These are phyloP conservation scores for Protonemura montana DNA, from an alignment of 2,888 invertebrate genomes.

Conservation along the genomic window DNA sequence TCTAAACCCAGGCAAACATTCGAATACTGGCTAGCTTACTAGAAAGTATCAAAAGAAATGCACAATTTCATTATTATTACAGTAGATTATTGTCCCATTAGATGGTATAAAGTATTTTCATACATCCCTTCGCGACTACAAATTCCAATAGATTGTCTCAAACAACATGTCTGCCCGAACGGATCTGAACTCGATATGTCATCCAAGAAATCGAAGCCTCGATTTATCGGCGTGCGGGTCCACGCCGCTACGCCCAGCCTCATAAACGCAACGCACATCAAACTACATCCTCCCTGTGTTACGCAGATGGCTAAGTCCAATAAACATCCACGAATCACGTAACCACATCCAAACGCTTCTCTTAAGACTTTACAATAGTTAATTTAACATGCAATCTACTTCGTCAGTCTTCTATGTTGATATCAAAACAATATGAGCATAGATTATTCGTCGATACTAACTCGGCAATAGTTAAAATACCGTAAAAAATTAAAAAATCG, in stretches of 20 bases:
- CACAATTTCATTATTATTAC: conserved; percentile 24
- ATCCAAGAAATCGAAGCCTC: conserved; percentile 21
- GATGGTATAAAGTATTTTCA: conserved; percentile 37
- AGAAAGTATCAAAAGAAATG: conserved; percentile 28
- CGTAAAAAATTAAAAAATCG: neutral
- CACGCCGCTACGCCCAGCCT: neutral
- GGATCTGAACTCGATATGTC: conserved; percentile 31
- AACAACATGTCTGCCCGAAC: conserved; percentile 4
- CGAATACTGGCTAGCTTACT: conserved; percentile 13
- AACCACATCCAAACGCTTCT: neutral
- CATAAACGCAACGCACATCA: neutral
- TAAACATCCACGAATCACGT: neutral
- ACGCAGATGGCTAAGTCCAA: neutral
- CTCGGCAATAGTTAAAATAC: neutral
- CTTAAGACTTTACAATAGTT: neutral
- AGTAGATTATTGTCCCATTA: conserved; percentile 41
- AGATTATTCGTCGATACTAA: conserved; percentile 2
- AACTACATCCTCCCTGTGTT: neutral
- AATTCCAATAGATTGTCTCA: conserved; percentile 28
- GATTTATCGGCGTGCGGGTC: neutral
- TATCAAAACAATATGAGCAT: conserved; percentile 22
- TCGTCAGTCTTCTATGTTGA: conserved; percentile 35
- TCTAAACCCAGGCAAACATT: conserved; percentile 17
- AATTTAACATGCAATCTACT: neutral
- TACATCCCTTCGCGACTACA: conserved; percentile 30